phyloP scores from a whole-genome alignment of 2,113 vertebrate species.

The Colistium nudipinnis region DNA sequence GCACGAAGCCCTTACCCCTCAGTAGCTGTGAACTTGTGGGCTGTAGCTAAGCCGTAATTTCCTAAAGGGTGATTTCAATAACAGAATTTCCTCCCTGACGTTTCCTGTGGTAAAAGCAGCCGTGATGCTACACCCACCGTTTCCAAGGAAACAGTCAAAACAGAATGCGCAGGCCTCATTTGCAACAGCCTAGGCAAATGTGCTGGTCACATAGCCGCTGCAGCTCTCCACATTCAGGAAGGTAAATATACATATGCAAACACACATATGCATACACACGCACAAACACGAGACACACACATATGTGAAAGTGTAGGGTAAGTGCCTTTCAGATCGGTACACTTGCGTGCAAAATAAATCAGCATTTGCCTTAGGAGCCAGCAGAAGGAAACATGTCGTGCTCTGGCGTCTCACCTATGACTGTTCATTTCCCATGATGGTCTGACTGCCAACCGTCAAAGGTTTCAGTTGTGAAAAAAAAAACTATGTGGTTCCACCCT shows the following conservation, averaged over 20 bases:
- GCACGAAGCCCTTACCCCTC: conserved; percentile 5
- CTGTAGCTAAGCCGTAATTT: conserved; percentile 25
- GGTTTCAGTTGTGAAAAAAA: conserved; percentile 18
- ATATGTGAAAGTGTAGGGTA: too few species aligned
- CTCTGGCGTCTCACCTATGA: neutral
- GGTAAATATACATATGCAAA: neutral
- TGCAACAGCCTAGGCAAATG: conserved; percentile 56
- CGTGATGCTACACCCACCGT: conserved; percentile 67
- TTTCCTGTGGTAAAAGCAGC: conserved; percentile 72
- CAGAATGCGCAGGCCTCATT: conserved; percentile 47
- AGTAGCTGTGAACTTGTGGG: conserved; percentile 23
- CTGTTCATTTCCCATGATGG: too few species aligned
- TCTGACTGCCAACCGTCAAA: conserved; percentile 14
- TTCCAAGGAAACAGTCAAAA: conserved; percentile 74
- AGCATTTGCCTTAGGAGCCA: too few species aligned
- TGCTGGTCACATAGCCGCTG: conserved; percentile 27
- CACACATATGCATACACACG: neutral
- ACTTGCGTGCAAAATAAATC: neutral
- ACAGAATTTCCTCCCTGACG: conserved; percentile 67
- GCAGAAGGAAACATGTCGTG: conserved; percentile 8
- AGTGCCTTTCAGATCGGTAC: neutral
- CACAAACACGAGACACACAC: too few species aligned
- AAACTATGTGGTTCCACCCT: neutral
- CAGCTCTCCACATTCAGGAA: conserved; percentile 13
- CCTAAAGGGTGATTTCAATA: conserved; percentile 61